A percentile compares a stretch with the other conserved stretches of the same genome.
Conservation (phyloP, 2,888 invertebrate species). For the Parnassius smintheus region DNA sequence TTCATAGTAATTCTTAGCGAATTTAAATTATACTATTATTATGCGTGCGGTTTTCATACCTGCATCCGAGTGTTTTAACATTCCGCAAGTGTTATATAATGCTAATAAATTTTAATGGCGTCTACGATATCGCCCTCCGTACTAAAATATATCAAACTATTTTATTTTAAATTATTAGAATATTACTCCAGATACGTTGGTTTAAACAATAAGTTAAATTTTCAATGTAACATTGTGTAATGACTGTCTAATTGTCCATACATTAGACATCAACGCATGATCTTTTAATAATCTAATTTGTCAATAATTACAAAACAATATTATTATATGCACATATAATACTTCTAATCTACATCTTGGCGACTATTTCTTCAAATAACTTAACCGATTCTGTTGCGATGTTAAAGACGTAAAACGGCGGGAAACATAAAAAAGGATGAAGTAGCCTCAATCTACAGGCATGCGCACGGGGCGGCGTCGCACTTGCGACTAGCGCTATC, state of each 20-base stretch:
- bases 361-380: neutral
- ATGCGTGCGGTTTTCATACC: conserved; percentile 9
- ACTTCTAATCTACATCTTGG: too few species aligned
- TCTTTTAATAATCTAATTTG: neutral
- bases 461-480: conserved; percentile 60
- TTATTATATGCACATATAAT: too few species aligned
- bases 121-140: neutral
- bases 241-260: conserved; percentile 30
- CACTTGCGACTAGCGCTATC: conserved; percentile 73
- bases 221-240: neutral
- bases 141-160: neutral
- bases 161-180: too few species aligned
- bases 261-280: conserved; percentile 64
- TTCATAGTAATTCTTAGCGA: conserved; percentile 11
- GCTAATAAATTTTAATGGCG: neutral
- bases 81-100: conserved; percentile 1
- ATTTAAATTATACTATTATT: conserved; percentile 17
- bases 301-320: too few species aligned
- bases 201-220: too few species aligned
- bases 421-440: conserved; percentile 38
- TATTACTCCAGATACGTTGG: too few species aligned
- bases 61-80: conserved; percentile 8
- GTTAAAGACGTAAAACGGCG: conserved; percentile 54
- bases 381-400: conserved; percentile 38
- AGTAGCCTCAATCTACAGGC: conserved; percentile 30